Evolutionary conservation across 2,113 vertebrate genomes (phyloP).

Genomic region (Elephas maximus): DNA sequence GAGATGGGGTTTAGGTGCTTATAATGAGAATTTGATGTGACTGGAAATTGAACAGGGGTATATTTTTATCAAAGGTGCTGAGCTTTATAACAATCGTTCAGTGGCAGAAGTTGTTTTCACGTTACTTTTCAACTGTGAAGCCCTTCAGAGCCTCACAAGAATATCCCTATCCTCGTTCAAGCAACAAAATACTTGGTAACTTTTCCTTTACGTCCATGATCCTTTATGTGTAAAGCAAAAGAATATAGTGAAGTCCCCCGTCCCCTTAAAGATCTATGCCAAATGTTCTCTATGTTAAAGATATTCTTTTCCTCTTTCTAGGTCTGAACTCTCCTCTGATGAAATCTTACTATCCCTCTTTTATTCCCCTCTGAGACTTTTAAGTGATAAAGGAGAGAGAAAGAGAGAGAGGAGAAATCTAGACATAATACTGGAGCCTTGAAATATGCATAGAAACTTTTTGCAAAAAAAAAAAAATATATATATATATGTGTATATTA

Average conservation of each 20-base stretch:
- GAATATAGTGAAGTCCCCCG: not conserved
- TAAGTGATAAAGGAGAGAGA: not conserved
- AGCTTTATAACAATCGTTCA: conserved; percentile 75
- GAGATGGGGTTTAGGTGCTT: conserved; percentile 68
- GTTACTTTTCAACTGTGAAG: conserved; percentile 63
- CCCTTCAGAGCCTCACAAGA: conserved; percentile 60
- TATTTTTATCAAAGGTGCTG: conserved; percentile 76
- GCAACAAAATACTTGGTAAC: conserved; percentile 27
- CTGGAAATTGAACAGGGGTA: conserved; percentile 72
- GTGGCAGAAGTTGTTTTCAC: conserved; percentile 63
- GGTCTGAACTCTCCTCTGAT: not conserved
- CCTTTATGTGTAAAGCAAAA: conserved; percentile 31
- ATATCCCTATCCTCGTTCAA: conserved; percentile 66
- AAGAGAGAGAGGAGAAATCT: not conserved
- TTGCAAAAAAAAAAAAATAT: not conserved
- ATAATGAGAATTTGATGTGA: conserved; percentile 76
- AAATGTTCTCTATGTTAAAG: not conserved
- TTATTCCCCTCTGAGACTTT: not conserved
- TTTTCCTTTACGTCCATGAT: not conserved
- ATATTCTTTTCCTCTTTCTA: not conserved
- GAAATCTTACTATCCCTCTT: conserved; percentile 28
- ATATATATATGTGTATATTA: not conserved
- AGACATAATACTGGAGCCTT: not conserved
- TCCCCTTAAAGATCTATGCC: conserved; percentile 7
- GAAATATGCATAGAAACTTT: not conserved